Base-by-base conservation (phyloP, 2,888 invertebrate species). In the Drosophila peninsularis region DNA sequence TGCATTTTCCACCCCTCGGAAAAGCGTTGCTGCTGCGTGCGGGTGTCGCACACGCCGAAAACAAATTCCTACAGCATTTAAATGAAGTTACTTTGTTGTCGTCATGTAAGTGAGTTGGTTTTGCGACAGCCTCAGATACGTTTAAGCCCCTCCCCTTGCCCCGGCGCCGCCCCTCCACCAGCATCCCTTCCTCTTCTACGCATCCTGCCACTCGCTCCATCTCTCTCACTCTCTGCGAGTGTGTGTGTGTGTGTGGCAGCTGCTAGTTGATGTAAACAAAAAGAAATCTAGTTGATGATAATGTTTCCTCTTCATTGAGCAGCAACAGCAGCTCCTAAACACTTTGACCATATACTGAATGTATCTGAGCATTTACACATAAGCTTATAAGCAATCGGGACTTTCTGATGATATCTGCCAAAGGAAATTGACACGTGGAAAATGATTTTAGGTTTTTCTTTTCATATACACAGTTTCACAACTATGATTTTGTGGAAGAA, bases 41-140 rank as follows among this genome's bases (percentile, higher is more conserved):
- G 63, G 57, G 69, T 80, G 86, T 86, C 78, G 73, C 82, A 85
- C 71, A 76, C 78, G 74, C 79, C 76, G 79, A 75, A 81, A 84
- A 89, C 89, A 87, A 87, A 87, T 88, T 87, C 86, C 78, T 85
- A 84, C 89, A 88, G 85, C 88, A 84, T 88, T 87, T 88, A 82
- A 89, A 87, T 88, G 85, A 85, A 89, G 80, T 82, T 77, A 88
- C 82, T 88, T 82, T 82, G 80, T 82, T 82, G 74, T 76, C 75
- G 69, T 61, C 78, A 66, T 77, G 75, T 78, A 79, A 75, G 71
- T 75, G 77, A 79, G 71, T 62, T 63, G 65, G 37, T 41, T 66
- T 68, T 74, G 75, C 68, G 74, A 54, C 74, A 72, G 71, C 73
- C 71, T 55, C 72, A 52, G 71, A 54, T 71, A 71, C 72, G 58